Base-by-base conservation (phyloP, 2,888 invertebrate genomes). In the Zaprionus bogoriensis region DNA sequence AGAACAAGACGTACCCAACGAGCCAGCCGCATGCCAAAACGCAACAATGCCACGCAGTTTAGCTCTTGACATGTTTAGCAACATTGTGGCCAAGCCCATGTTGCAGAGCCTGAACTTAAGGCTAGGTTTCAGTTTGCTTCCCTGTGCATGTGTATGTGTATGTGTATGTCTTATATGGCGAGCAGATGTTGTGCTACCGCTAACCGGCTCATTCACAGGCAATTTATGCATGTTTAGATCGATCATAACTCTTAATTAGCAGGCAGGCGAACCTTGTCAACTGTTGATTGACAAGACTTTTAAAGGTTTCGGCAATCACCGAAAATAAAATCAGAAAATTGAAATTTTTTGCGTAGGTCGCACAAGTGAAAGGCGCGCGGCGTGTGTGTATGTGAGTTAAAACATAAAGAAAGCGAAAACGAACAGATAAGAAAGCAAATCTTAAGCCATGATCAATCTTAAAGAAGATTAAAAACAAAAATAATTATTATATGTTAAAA, bases 241-340 rank as follows among this genome's bases (percentile, higher is more conserved):
- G 87, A 83, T 86, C 83, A 83, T 86, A 87, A 87, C 84, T 87
- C 84, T 86, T 87, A 83, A 83, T 83, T 83, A 83, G 80, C 74
- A 30, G 65, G 63, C 68, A 61, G 50, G 66, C 55, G 65, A 84
- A 85, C 82, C 87, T 79, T 81, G 87, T 85, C 81, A 87, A 78
- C 83, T 67, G 84, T 74, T 86, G 87, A 83, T 77, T 87, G 87
- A 83, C 87, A 87, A 83, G 83, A 74, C 80, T 87, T 70, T 87
- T 72, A 87, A 55, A 70, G 71, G 55, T 70, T 63, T 60, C 66
- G 68, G 66, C 87, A 74, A 79, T 81, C 70, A 67, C 48, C 70
- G 53, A 44, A 22, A n/a, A 17, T 9, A 39, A 2, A 39, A 20
- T 2, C 14, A 17, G 3, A 27, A 41, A 14, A 44, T 12, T 14